phyloP scores from a whole-genome alignment of 1,140 invertebrate genomes.

The Glossosoma conforme region DNA sequence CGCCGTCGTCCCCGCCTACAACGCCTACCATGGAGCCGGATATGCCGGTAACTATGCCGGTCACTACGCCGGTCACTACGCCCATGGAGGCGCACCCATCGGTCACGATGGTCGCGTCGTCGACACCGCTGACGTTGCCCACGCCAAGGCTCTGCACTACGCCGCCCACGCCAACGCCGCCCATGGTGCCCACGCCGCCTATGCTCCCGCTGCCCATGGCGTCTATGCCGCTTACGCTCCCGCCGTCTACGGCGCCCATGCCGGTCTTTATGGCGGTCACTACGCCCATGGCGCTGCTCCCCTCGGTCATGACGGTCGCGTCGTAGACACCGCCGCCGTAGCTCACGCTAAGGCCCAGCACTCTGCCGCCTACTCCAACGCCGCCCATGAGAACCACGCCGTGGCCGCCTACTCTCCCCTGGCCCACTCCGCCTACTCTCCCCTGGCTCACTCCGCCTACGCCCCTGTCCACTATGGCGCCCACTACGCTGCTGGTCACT shows the following conservation, averaged over 20 bases:
- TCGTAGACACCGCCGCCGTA: slow-evolving; percentile 46
- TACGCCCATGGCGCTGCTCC: slow-evolving; percentile 35
- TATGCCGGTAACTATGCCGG: neutral
- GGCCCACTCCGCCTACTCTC: no score
- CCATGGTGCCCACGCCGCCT: slow-evolving; percentile 31
- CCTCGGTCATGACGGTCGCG: slow-evolving; percentile 37
- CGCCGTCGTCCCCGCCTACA: slow-evolving; percentile 5
- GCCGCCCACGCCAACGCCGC: slow-evolving; percentile 33
- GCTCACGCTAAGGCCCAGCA: slow-evolving; percentile 42
- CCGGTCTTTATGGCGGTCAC: slow-evolving; percentile 32
- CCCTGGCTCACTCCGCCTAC: no score
- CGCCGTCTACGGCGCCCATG: slow-evolving; percentile 37
- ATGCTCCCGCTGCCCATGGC: slow-evolving; percentile 16
- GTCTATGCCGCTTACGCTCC: slow-evolving; percentile 29
- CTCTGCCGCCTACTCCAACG: slow-evolving; percentile 32
- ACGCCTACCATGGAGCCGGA: slow-evolving; percentile 3
- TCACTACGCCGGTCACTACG: slow-evolving; percentile 6
- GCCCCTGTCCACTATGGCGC: no score
- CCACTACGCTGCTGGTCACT: slow-evolving; percentile 37
- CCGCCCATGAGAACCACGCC: slow-evolving; percentile 34
- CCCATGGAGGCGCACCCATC: slow-evolving; percentile 23
- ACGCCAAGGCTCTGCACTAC: slow-evolving; percentile 45
- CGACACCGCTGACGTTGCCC: slow-evolving; percentile 49
- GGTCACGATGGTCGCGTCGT: slow-evolving; percentile 36
- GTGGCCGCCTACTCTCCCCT: no score